A percentile compares a stretch with the other conserved stretches of the same genome.
These are phyloP conservation scores for Graptemys geographica DNA, from an alignment of 2,797 vertebrate species.

Conservation along the genomic window DNA sequence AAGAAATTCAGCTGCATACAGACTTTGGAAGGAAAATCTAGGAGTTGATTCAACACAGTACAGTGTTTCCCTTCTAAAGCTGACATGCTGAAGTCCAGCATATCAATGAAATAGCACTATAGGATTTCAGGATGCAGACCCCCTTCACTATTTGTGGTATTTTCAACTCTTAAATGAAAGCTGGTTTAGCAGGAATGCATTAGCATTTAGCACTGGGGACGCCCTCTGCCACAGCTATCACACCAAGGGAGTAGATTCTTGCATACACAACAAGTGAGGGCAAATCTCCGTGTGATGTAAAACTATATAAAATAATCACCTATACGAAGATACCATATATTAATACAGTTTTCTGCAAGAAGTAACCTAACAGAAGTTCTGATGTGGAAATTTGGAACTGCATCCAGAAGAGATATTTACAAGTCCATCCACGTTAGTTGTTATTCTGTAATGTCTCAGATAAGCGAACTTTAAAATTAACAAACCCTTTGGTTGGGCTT, in stretches of 20 bases:
- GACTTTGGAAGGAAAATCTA: background rate
- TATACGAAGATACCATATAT: constrained; percentile 30
- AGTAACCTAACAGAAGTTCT: constrained; percentile 28
- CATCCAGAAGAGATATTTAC: background rate
- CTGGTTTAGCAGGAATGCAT: background rate
- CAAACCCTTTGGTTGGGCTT: constrained; percentile 92
- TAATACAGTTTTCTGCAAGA: constrained; percentile 39
- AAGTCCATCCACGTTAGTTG: constrained; percentile 1
- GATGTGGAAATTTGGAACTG: background rate
- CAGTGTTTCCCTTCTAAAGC: background rate
- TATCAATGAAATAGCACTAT: background rate
- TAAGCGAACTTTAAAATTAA: constrained; percentile 65
- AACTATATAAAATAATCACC: constrained; percentile 46
- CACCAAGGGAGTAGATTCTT: background rate
- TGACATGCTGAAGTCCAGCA: rapidly evolving
- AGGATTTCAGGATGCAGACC: background rate
- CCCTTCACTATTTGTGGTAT: background rate
- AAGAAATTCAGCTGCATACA: background rate
- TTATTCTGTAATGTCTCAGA: too few species aligned
- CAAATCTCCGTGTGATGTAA: background rate
- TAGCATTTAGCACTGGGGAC: background rate
- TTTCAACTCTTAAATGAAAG: background rate
- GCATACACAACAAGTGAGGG: constrained; percentile 6
- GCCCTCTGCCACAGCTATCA: background rate
- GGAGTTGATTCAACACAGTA: background rate